Percentiles rank a stretch among this genome's conserved stretches.
Evolutionary conservation across 1,140 invertebrate genomes (phyloP).

Genomic region (Leptinotarsa lineolata): DNA sequence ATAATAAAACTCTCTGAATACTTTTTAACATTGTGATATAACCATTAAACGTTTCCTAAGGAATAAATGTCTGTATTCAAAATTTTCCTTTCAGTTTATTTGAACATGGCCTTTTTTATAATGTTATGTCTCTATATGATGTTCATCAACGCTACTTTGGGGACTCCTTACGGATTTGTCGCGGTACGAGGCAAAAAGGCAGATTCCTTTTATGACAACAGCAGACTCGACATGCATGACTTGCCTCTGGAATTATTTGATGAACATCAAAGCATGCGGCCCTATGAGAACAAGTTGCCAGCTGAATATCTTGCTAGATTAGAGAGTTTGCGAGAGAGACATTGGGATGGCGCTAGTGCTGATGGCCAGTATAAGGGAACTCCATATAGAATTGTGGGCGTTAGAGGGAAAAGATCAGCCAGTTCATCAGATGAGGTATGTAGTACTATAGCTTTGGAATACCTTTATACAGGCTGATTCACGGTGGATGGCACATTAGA

Average conservation of each 20-base stretch:
- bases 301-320: not conserved
- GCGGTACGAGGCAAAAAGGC: not conserved
- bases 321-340: not conserved
- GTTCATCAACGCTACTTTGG: not conserved
- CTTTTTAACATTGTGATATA: no score
- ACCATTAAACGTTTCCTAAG: no score
- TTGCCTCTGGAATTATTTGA: not conserved
- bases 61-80: no score
- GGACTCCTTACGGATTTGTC: not conserved
- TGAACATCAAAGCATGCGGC: not conserved
- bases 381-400: conserved; percentile 6
- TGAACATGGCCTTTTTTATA: not conserved
- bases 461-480: no score
- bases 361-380: not conserved
- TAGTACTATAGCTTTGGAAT: not conserved
- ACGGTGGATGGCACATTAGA: no score
- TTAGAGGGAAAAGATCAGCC: not conserved
- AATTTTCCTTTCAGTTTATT: no score
- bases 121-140: not conserved
- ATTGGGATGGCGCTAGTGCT: not conserved
- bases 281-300: not conserved
- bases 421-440: not conserved
- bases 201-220: not conserved
- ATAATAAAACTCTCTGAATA: no score
- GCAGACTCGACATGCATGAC: not conserved